Base-by-base conservation (phyloP, 2,888 invertebrate species). In the Noctua janthina region DNA sequence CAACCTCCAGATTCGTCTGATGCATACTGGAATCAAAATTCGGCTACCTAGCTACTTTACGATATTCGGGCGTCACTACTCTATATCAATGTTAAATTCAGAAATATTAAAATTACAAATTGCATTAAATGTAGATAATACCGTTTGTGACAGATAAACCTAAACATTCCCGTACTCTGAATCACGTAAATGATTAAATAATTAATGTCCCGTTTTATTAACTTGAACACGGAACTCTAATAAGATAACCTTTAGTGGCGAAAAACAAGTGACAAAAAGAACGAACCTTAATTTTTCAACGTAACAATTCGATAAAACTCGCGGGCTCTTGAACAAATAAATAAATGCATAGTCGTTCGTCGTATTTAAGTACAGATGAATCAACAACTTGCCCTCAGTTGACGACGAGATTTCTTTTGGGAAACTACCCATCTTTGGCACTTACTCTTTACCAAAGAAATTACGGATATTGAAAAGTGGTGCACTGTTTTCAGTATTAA, bases 321-420 rank as follows among this genome's bases (percentile, higher is more conserved):
- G 73, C 51, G 66, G 20, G 46, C n/a, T 82, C 46, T 70, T 71
- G 29, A 67, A 59, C 35, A 54, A 87, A 69, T 79, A 84, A 87
- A 64, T 74, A 78, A 70, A 73, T 79, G 69, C 74, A 71, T 76
- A 81, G 64, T 71, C 76, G 76, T 83, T 74, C 78, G 78, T 84
- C 78, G 78, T 84, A 86, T 85, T 88, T 91, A 91, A 89, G 88
- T 91, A 91, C 83, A 85, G 81, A 85, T 72, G 87, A 74, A 76
- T 77, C 83, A 76, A 81, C 82, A 70, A 81, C 71, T 82, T 79
- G 79, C 54, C 75, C 79, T 88, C 89, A 91, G 92, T 91, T 84
- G 83, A 79, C 85, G 70, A 86, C 79, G 74, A 87, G 87, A 81
- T 84, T 82, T 82, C 84, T 82, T 51, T 76, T 66, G 78, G 79